Conservation (phyloP, 2,888 invertebrate species). For the Polia nebulosa region DNA sequence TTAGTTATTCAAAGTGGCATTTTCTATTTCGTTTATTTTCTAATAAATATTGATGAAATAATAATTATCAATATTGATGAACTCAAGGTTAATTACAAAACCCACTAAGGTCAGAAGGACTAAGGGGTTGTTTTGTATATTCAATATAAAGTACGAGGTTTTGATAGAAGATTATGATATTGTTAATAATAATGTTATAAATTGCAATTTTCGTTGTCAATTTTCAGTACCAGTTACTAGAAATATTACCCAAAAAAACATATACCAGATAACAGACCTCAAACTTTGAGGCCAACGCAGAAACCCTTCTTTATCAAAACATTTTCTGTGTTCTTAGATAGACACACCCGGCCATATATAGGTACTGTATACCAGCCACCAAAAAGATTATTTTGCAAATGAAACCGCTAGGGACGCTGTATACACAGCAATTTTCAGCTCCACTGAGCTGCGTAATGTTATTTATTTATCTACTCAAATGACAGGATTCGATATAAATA, state of each 20-base stretch:
- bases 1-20: background rate
- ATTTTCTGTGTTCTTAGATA: conserved; percentile 24
- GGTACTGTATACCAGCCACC: conserved; percentile 1
- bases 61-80: no score
- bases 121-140: no score
- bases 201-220: no score
- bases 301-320: conserved; percentile 6
- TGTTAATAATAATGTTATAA: background rate
- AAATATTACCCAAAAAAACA: background rate
- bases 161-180: no score
- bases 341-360: background rate
- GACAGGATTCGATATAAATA: conserved; percentile 82
- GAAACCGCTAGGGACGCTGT: conserved; percentile 62
- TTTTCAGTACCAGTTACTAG: background rate
- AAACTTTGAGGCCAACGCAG: background rate
- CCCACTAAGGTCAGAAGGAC: no score
- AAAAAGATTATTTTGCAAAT: conserved; percentile 69
- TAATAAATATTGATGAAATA: no score
- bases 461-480: conserved; percentile 86
- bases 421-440: conserved; percentile 83
- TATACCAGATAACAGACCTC: background rate
- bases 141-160: no score
- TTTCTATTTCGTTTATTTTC: background rate
- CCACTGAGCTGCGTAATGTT: conserved; percentile 82
- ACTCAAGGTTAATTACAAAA: no score